Base-by-base conservation (phyloP, 2,113 vertebrate genomes). In the Larimichthys crocea region DNA sequence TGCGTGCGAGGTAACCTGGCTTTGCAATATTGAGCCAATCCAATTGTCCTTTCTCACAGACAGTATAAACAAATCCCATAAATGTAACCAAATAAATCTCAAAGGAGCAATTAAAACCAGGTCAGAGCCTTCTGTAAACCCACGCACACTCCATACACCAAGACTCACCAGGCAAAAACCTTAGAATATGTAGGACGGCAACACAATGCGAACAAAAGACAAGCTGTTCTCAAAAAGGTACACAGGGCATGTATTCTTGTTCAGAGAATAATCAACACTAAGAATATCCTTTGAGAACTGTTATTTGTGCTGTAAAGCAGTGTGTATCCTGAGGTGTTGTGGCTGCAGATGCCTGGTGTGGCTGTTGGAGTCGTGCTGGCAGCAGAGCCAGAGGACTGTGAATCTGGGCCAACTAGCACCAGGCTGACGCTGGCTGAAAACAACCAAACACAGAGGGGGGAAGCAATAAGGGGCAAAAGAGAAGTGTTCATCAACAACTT, bases 361-460 rank as follows among this genome's bases (percentile, higher is more conserved):
- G 46, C 65, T 61, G 70, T 40, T 71, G 74, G 31, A 69, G 60
- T 59, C 55, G 61, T 70, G 53, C 53, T 80, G 76, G 72, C 85
- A 77, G 59, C 35, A 46, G 42, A 73, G 81, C 68, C 67, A 49
- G 50, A 67, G 62, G 49, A 68, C 40, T 56, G 69, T 44, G 71
- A 86, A 73, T 52, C 10, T 74, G 70, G 79, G 82, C 80, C 89
- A 90, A 80, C 71, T 22, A 63, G 69, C 83, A 53, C 83, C 73
- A 46, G 50, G 82, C 90, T 93, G 89, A 77, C 4, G 29, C 82
- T 20, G 78, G 40, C 76, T 84, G 90, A 93, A 93, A 92, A 93
- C 85, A 84, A 68, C 67, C 70, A 48, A 66, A 69, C 79, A 76
- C 73, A 67, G 35, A 67, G 31, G 31, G 44, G 50, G 70, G 65